Conservation (phyloP, 1,140 invertebrate species). For the Sitophilus oryzae region DNA sequence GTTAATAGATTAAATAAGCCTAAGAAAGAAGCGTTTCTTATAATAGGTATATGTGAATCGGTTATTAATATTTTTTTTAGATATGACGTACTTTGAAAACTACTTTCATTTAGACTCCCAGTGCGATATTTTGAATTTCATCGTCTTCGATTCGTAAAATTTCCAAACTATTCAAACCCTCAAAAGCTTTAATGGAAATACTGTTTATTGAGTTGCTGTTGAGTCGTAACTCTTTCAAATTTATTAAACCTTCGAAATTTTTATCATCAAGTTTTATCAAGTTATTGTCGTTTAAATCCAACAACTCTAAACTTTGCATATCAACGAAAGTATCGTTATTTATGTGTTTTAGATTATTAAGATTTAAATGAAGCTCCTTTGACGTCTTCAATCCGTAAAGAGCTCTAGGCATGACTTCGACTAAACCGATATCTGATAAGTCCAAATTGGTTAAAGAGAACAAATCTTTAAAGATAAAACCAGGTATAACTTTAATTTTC, state of each 20-base stretch:
- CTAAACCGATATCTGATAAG: neutral
- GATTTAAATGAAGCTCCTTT: too few relatives aligned
- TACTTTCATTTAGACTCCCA: too few relatives aligned
- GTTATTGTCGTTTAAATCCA: conserved; percentile 13
- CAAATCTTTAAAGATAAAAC: conserved; percentile 3
- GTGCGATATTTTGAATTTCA: conserved; percentile 4
- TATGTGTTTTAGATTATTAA: too few relatives aligned
- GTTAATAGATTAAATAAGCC: conserved; percentile 6
- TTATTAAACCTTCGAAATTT: conserved; percentile 6
- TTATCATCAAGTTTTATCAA: neutral
- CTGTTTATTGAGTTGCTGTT: neutral
- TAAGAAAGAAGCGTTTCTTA: conserved; percentile 2
- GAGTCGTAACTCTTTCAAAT: neutral
- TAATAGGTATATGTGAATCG: too few relatives aligned
- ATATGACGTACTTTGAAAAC: too few relatives aligned
- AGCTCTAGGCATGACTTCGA: neutral
- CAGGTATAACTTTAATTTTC: neutral
- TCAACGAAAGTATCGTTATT: too few relatives aligned
- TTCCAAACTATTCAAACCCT: neutral
- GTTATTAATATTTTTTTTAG: too few relatives aligned
- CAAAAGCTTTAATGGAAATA: neutral
- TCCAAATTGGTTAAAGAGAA: neutral
- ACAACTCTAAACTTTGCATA: neutral
- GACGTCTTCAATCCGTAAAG: too few relatives aligned
- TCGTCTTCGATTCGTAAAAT: conserved; percentile 7